Conservation (phyloP, 2,113 vertebrate genomes). For the Mola mola region DNA sequence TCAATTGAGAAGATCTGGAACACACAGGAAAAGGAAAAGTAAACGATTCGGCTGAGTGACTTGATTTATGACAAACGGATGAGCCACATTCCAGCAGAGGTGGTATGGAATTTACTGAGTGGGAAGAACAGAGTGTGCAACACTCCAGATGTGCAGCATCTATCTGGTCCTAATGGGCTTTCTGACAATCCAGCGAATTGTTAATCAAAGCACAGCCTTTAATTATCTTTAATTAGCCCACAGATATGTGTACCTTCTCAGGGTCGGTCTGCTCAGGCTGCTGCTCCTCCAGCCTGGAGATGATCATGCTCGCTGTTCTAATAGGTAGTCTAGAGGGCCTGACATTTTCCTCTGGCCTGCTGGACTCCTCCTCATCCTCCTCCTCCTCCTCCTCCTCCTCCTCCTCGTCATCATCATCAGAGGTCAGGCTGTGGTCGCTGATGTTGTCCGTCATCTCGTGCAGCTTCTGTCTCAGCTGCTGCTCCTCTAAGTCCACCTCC, state of each 20-base stretch:
- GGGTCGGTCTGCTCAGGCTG: conserved; percentile 7
- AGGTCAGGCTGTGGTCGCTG: conserved; percentile 85
- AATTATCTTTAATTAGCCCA: too few species aligned
- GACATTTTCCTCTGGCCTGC: conserved; percentile 17
- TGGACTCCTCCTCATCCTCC: conserved; percentile 85
- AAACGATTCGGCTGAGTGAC: conserved; percentile 26
- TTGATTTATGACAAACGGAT: conserved; percentile 49
- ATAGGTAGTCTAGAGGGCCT: conserved; percentile 34
- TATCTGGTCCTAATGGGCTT: conserved; percentile 1
- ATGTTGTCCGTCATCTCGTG: conserved; percentile 85
- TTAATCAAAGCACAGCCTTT: neutral
- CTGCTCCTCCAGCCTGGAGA: conserved; percentile 32
- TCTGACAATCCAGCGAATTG: conserved; percentile 1
- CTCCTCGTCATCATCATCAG: conserved; percentile 90
- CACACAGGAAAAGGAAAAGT: conserved; percentile 29
- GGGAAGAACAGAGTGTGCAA: conserved; percentile 6
- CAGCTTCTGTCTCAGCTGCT: conserved; percentile 85
- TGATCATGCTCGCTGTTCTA: conserved; percentile 46
- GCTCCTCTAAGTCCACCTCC: conserved; percentile 81
- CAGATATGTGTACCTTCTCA: conserved; percentile 46
- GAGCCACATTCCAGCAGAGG: conserved; percentile 29
- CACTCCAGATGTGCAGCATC: conserved; percentile 41
- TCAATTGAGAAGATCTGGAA: conserved; percentile 10
- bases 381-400: conserved; percentile 92
- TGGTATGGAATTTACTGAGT: conserved; percentile 33